Base-by-base conservation (phyloP, 1,140 invertebrate species). In the Ridgeia piscesae region DNA sequence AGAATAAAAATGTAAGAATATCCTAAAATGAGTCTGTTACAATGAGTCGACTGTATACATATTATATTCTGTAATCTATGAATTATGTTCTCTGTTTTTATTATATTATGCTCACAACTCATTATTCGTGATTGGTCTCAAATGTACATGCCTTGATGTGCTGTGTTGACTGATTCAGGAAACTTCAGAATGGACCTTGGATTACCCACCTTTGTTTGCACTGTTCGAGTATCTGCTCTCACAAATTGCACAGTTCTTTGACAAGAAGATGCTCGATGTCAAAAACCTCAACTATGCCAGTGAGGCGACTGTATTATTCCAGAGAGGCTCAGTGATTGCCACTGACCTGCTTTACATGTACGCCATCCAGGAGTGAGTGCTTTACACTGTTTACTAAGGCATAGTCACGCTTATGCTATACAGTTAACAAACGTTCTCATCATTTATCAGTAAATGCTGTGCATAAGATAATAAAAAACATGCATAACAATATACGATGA, bases 171-270 rank as follows among this genome's bases (percentile, higher is more conserved):
- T 27, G 11, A 14, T 77, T 97, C 94, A 97, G 98, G 94, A 95
- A 96, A 98, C 98, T 34, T 99, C 99, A 88, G 97, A 98, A 97
- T 99, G 99, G 99, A 99, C 99, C 0, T 96, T 99, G 90, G 99
- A 99, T 96, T 99, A 99, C 96, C 99, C 99, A 88, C 99, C 99
- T 14, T 97, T 99, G 33, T 99, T 99, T 97, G 99, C 99, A 8
- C 99, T 98, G 97, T 98, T 99, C 95, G 99, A 99, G 96, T 99
- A 97, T 96, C 93, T 97, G 17, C 96, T 99, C 0, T 98, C 98
- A 58, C 96, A 97, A 93, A 91, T 98, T 91, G 99, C 98, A 2
- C 96, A 96, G 93, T 97, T 96, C 94, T 97, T 99, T 95, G 99
- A 99, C 96, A 96, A 97, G n/a, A 95, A 98, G 91, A 99, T 99